phyloP scores from a whole-genome alignment of 2,888 invertebrate species.

The Spisula subtruncata region DNA sequence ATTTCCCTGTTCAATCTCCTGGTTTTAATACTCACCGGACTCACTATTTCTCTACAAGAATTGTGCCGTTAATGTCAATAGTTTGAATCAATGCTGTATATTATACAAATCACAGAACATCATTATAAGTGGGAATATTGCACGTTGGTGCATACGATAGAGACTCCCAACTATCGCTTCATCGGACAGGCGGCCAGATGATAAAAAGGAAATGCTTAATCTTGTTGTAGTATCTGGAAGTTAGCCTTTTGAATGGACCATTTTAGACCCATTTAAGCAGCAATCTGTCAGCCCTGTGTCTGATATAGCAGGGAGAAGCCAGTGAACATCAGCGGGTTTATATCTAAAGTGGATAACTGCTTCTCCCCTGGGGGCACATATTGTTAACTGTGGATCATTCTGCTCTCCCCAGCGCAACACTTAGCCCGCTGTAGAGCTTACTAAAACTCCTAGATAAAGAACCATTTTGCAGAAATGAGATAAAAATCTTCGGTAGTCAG shows the following conservation, averaged over 20 bases:
- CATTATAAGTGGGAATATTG: conserved; percentile 22
- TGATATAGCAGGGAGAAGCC: conserved; percentile 48
- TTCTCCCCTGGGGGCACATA: conserved; percentile 59
- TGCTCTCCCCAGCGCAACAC: conserved; percentile 49
- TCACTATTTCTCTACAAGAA: conserved; percentile 7
- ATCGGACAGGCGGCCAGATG: conserved; percentile 39
- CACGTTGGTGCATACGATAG: not conserved
- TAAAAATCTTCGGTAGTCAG: conserved; percentile 72
- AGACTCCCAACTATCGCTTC: conserved; percentile 30
- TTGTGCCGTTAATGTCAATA: not conserved
- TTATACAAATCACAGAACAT: not conserved
- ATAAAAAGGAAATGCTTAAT: conserved; percentile 46
- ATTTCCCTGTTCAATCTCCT: not conserved
- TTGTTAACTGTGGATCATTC: conserved; percentile 49
- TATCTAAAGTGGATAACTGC: conserved; percentile 63
- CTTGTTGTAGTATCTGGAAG: conserved; percentile 30
- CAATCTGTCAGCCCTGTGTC: conserved; percentile 66
- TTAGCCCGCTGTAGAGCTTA: conserved; percentile 48
- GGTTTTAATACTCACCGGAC: not conserved
- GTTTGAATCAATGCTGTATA: conserved; percentile 15
- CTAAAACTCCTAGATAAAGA: conserved; percentile 66
- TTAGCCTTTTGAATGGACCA: conserved; percentile 47
- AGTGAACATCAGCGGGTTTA: conserved; percentile 47
- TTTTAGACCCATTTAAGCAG: conserved; percentile 59
- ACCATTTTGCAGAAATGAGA: conserved; percentile 71